phyloP scores from a whole-genome alignment of 2,888 invertebrate genomes.

The Dichetophora obliterata region DNA sequence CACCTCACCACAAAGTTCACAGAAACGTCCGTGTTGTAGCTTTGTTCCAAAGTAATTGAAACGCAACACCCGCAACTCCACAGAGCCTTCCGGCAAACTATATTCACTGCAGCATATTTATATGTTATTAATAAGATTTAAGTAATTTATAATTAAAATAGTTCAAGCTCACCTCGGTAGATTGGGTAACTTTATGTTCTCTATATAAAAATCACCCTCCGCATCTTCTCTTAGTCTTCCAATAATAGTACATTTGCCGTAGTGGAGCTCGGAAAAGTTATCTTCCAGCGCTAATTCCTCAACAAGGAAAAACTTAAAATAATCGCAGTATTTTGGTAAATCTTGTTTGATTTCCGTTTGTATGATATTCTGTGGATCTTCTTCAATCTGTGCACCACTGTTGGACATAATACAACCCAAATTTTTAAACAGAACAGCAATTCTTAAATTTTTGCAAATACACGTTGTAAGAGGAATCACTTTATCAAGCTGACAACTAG shows the following conservation, averaged over 20 bases:
- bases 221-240: constrained; percentile 55
- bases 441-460: too few species aligned
- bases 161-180: constrained; percentile 56
- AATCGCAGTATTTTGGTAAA: constrained; percentile 56
- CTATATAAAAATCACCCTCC: constrained; percentile 50
- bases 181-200: constrained; percentile 59
- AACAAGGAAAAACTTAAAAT: constrained; percentile 59
- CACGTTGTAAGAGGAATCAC: too few species aligned
- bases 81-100: constrained; percentile 57
- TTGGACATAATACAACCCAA: neutral
- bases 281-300: constrained; percentile 60
- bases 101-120: constrained; percentile 58
- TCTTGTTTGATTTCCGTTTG: constrained; percentile 21
- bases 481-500: too few species aligned
- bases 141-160: neutral
- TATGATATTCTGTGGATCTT: neutral
- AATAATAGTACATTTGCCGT: constrained; percentile 63
- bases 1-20: constrained; percentile 61
- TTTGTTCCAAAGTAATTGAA: constrained; percentile 45
- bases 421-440: too few species aligned
- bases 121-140: neutral
- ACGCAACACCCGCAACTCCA: constrained; percentile 55
- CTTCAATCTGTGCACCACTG: neutral
- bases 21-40: constrained; percentile 52
- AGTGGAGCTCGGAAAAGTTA: constrained; percentile 57